phyloP scores from a whole-genome alignment of 2,888 invertebrate species.

The Folsomia candida region DNA sequence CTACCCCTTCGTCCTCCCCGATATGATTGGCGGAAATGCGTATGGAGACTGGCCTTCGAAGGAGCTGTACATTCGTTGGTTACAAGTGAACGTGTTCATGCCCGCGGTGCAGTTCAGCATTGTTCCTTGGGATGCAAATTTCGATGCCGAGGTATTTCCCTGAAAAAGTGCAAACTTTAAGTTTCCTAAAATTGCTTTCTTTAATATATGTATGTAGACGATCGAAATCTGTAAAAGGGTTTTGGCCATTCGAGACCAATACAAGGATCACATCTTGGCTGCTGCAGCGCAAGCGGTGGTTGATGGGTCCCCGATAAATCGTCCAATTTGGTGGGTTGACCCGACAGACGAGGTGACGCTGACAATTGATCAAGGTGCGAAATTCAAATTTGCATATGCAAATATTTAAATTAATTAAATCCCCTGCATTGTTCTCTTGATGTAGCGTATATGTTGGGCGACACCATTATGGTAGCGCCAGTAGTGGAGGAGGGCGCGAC shows the following conservation, averaged over 20 bases:
- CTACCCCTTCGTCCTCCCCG: slow-evolving; percentile 70
- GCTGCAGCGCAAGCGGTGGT: slow-evolving; percentile 60
- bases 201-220: too few species aligned
- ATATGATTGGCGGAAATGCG: too few species aligned
- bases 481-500: slow-evolving; percentile 64
- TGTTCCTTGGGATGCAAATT: slow-evolving; percentile 69
- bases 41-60: slow-evolving; percentile 56
- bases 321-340: slow-evolving; percentile 82
- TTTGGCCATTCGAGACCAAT: slow-evolving; percentile 21
- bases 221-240: slow-evolving; percentile 25
- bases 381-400: too few species aligned
- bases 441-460: slow-evolving; percentile 75
- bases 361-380: slow-evolving; percentile 52
- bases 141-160: slow-evolving; percentile 59
- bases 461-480: slow-evolving; percentile 73
- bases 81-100: slow-evolving; percentile 73
- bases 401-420: too few species aligned
- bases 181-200: too few species aligned
- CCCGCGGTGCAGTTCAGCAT: slow-evolving; percentile 77
- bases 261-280: slow-evolving; percentile 57
- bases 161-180: not conserved
- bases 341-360: slow-evolving; percentile 65
- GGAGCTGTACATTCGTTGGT: slow-evolving; percentile 74
- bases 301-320: slow-evolving; percentile 70
- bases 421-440: slow-evolving; percentile 42